Evolutionary conservation across 2,888 invertebrate genomes (phyloP), one percentile per base, ranked within the genome.

Genomic region (Eremobia ochroleuca): DNA sequence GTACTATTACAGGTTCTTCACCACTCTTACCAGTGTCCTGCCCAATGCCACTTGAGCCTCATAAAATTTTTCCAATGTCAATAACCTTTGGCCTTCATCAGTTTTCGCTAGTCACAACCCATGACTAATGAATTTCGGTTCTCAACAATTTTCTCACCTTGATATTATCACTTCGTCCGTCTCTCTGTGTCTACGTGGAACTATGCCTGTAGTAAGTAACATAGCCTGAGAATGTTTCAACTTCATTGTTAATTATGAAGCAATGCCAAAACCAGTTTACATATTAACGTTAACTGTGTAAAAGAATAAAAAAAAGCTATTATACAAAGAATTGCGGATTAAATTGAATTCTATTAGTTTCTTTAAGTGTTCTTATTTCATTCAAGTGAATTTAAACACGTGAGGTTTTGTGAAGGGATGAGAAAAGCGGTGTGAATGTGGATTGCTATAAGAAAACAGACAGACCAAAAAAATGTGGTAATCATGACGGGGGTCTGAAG

Each of bases 221-320:
- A 72, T 40, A 61, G 40, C 3, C 25, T 61, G 40, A 68, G 67
- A 62, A 68, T 76, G 40, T 64, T 59, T 40, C 37, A 68, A 61
- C 49, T 65, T 73, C n/a, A 68, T 71, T 77, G 73, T 77, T 85
- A 67, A 73, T 70, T 73, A 81, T 71, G 71, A 31, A 81, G 37
- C 43, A 18, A 49, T 25, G 18, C 18, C 13, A 52, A 70, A 83
- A 83, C 83, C 83, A 73, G 86, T 85, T 85, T 25, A 13, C 5
- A 8, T 43, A 40, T 58, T 67, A 81, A n/a, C 62, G 31, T 55
- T 73, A 34, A n/a, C 55, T 64, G 18, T 59, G n/a, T 46, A 67
- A 67, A 81, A 61, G 13, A 64, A 46, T 18, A 6, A 71, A 83
- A 62, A 83, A 71, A 66, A 59, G 21, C 52, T 80, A 68, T 80